Conservation (phyloP, 2,888 invertebrate genomes). For the Euspilapteryx auroguttella region DNA sequence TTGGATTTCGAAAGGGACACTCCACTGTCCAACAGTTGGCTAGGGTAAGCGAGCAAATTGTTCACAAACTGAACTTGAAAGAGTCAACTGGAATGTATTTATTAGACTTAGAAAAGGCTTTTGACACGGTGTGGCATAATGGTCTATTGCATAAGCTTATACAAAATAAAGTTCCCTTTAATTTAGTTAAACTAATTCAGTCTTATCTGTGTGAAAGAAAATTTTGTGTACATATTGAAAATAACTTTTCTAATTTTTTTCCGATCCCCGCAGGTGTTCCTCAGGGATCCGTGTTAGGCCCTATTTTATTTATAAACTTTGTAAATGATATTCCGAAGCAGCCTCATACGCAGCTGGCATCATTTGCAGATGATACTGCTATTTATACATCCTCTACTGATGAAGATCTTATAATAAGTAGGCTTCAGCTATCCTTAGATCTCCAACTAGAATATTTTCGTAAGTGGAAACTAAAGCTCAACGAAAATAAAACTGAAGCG, state of each 20-base stretch:
- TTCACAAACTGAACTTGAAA: conserved; percentile 1
- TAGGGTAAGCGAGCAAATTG: too few relatives aligned
- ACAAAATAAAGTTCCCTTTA: conserved; percentile 3
- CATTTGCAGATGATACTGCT: conserved; percentile 4
- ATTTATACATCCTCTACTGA: conserved; percentile 2
- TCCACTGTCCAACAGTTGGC: conserved; percentile 2
- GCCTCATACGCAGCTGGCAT: conserved; percentile 1
- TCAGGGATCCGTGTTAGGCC: too few relatives aligned
- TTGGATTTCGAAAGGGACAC: conserved; percentile 5
- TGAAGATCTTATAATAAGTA: neutral
- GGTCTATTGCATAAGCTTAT: conserved; percentile 3
- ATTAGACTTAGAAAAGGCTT: too few relatives aligned
- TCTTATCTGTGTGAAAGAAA: conserved; percentile 9
- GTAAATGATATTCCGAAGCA: conserved; percentile 1
- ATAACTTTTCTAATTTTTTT: neutral
- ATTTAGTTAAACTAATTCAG: conserved; percentile 6
- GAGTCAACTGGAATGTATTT: too few relatives aligned
- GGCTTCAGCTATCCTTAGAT: too few relatives aligned
- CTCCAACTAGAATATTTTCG: neutral
- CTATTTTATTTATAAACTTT: too few relatives aligned
- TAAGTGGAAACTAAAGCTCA: too few relatives aligned
- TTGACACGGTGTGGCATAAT: too few relatives aligned
- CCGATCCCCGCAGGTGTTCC: conserved; percentile 8
- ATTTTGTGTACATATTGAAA: conserved; percentile 10
- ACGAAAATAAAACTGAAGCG: too few relatives aligned